Evolutionary conservation across 2,113 vertebrate species (phyloP), one percentile per base, ranked within the genome.

Genomic region (Vicugna pacos): DNA sequence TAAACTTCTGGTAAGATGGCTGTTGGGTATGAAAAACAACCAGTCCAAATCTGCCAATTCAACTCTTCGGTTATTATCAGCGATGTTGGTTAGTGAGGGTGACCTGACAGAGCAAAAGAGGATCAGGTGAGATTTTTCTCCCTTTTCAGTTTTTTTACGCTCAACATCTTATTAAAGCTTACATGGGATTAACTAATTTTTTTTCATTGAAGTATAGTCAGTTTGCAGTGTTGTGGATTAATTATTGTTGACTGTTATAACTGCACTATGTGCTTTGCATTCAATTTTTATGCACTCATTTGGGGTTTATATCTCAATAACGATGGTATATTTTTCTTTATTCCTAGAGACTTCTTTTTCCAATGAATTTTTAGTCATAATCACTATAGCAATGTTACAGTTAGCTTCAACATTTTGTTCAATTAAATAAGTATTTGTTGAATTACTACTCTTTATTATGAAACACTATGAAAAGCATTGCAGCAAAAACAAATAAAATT

Each of bases 21-120:
- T 99, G 96, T 95, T 99, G 98, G 99, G 99, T 84, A 99, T 99
- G 99, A 99, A 99, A 96, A 99, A 99, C 98, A 99, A 99, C 98
- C 99, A 99, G 94, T 99, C 99, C 1, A 99, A 99, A 97, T 99
- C 99, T 0, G 99, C 99, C 4, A 99, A 99, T 98, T 99, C 99
- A 96, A 99, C 99, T 56, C 99, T 99, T 92, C 99, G 99, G 73
- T 99, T 99, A 79, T 98, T 99, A 69, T 99, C 99, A 46, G 99
- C 99, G 50, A 99, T 99, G 99, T 97, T 99, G 28, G 99, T 99
- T 97, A 99, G 99, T 26, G 99, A 99, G 98, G 99, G 99, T 92
- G 99, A 99, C 98, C 98, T 99, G 96, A 99, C 99, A 11, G 99
- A 99, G 97, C 99, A 99, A 98, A 99, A 99, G 97, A 99, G 99